phyloP scores from a whole-genome alignment of 2,888 invertebrate species.

The Cordylochernes scorpioides region DNA sequence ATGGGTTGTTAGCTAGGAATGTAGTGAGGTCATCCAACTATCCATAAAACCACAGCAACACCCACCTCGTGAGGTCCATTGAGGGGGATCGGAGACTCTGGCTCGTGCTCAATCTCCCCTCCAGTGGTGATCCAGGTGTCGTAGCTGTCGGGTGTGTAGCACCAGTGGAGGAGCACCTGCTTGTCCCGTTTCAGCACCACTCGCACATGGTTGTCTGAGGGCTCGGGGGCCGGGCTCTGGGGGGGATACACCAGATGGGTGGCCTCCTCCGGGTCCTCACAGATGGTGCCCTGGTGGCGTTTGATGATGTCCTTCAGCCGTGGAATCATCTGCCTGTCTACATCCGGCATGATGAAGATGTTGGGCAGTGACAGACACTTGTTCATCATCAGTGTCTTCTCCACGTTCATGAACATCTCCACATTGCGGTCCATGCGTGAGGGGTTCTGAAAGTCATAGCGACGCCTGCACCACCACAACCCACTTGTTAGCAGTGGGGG shows the following conservation, averaged over 20 bases:
- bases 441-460: constrained; percentile 38
- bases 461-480: too few relatives aligned
- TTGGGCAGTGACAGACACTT: constrained; percentile 51
- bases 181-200: constrained; percentile 55
- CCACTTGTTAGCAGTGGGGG: too few relatives aligned
- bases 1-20: too few relatives aligned
- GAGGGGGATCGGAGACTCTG: constrained; percentile 23
- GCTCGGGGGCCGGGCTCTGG: too few relatives aligned
- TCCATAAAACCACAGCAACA: too few relatives aligned
- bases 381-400: constrained; percentile 50
- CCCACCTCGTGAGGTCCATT: constrained; percentile 21
- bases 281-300: constrained; percentile 49
- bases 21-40: too few relatives aligned
- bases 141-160: constrained; percentile 57
- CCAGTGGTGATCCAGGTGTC: constrained; percentile 22
- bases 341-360: constrained; percentile 52
- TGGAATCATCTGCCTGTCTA: constrained; percentile 33
- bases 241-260: constrained; percentile 71
- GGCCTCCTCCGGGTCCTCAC: constrained; percentile 59
- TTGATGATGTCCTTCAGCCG: constrained; percentile 67
- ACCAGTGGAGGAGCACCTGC: constrained; percentile 72
- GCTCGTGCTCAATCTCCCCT: constrained; percentile 18
- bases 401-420: constrained; percentile 72
- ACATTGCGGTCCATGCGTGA: constrained; percentile 69
- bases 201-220: constrained; percentile 63